These are phyloP conservation scores for Drosophila heteroneura DNA, from an alignment of 2,888 invertebrate genomes.

Conservation along the genomic window DNA sequence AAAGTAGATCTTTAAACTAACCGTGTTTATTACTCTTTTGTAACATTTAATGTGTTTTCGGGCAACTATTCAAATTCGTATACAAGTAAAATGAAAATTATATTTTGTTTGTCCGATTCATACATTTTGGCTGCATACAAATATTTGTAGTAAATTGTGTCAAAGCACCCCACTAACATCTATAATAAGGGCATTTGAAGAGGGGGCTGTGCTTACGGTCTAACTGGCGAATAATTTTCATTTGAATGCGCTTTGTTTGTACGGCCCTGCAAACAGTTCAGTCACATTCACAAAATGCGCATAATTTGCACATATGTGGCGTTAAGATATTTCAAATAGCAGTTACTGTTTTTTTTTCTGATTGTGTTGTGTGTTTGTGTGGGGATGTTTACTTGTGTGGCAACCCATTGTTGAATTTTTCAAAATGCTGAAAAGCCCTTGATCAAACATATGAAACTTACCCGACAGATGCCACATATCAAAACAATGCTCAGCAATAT, in stretches of 20 bases:
- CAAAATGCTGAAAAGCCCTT: conserved; percentile 45
- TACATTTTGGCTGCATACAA: not conserved
- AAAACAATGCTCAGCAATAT: conserved; percentile 90
- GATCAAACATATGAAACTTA: conserved; percentile 85
- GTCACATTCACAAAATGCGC: conserved; percentile 55
- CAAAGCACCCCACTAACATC: not conserved
- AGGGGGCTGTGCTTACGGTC: conserved; percentile 2
- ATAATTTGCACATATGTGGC: conserved; percentile 61
- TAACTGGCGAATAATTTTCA: conserved; percentile 57
- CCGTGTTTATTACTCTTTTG: not conserved
- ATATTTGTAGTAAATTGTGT: not conserved
- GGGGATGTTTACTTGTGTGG: conserved; percentile 22
- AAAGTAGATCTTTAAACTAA: conserved; percentile 6
- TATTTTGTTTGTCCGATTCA: not conserved
- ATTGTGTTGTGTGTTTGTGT: conserved; percentile 4
- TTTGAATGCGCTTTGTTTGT: conserved; percentile 66
- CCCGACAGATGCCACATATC: conserved; percentile 91
- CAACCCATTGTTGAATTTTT: conserved; percentile 32
- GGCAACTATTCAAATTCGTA: not conserved
- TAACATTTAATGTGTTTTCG: not conserved
- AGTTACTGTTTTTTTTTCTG: not conserved
- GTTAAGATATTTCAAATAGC: conserved; percentile 48
- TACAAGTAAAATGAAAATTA: not conserved
- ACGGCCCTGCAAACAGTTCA: conserved; percentile 52
- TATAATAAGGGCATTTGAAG: not conserved